Base-by-base conservation (phyloP, 2,113 vertebrate genomes). In the Erpornis zantholeuca region DNA sequence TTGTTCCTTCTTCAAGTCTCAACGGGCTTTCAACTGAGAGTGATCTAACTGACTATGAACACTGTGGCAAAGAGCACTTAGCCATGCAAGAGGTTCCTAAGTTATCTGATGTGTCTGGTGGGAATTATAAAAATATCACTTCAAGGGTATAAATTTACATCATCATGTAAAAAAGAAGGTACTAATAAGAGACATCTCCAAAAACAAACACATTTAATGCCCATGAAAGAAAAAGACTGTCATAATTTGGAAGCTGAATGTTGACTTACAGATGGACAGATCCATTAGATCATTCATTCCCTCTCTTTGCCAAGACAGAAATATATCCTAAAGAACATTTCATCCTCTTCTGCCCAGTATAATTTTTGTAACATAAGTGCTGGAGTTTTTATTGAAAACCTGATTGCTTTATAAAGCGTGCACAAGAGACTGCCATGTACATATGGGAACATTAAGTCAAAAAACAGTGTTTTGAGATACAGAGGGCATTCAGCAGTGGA, bases 251-350 rank as follows among this genome's bases (percentile, higher is more conserved):
- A 91, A 77, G 54, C 42, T 80, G 63, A 95, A 88, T 82, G 50
- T 89, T 94, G 91, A 83, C 75, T 96, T 94, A 66, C 42, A 96
- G 66, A 96, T 90, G 89, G 87, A 91, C 94, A 92, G 88, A 94
- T 60, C 92, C 86, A 81, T 95, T 94, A 94, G 80, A 95, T 82
- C 83, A 86, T 79, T 83, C 65, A 75, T 84, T 84, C 24, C 29
- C 52, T 88, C 56, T 86, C 89, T 73, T 84, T 95, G 90, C 96
- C 94, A 96, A 91, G 91, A 73, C 29, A 94, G 59, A 86, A 92
- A 69, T 80, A 50, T 59, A 94, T 79, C 75, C 61, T 94, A 59
- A 87, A 90, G 84, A 94, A 88, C 75, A 82, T 80, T 92, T 88
- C 75, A 76, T 90, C 22, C 54, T 90, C 57, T 92, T 96, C 75